phyloP scores from a whole-genome alignment of 2,888 invertebrate species.

The Eristalinus aeneus region DNA sequence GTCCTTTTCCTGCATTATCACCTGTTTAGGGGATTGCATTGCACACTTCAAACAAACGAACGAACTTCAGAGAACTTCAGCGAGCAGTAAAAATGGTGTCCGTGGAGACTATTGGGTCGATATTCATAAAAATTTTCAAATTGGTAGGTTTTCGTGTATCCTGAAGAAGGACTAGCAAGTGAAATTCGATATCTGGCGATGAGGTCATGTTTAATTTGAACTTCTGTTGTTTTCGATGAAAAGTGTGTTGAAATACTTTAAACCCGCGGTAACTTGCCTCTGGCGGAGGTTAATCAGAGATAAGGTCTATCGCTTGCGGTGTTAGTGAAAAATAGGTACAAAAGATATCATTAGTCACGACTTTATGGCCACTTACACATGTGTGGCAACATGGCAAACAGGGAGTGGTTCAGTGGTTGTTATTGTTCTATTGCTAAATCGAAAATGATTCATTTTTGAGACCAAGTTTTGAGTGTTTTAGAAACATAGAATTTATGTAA shows the following conservation, averaged over 20 bases:
- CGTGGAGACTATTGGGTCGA: conserved; percentile 89
- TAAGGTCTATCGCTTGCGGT: conserved; percentile 42
- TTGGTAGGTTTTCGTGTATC: conserved; percentile 82
- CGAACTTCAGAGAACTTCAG: conserved; percentile 19
- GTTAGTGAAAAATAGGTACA: conserved; percentile 18
- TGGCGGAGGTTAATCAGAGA: conserved; percentile 36
- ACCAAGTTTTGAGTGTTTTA: not conserved
- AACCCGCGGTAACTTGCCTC: not conserved
- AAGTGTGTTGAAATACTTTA: conserved; percentile 26
- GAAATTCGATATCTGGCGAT: not conserved
- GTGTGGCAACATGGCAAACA: conserved; percentile 28
- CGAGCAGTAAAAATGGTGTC: conserved; percentile 85
- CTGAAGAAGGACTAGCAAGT: conserved; percentile 1
- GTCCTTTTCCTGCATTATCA: conserved; percentile 4
- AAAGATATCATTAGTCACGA: conserved; percentile 49
- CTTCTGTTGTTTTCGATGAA: conserved; percentile 3
- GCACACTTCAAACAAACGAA: not conserved
- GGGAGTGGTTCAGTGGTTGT: conserved; percentile 52
- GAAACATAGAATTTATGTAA: not conserved
- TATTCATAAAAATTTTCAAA: conserved; percentile 90
- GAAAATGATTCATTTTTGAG: not conserved
- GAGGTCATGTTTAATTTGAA: conserved; percentile 14
- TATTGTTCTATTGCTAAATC: conserved; percentile 25
- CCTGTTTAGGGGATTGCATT: not conserved
- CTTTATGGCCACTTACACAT: not conserved